Evolutionary conservation across 2,113 vertebrate genomes (phyloP), one percentile per base, ranked within the genome.

Genomic region (Propithecus coquereli): DNA sequence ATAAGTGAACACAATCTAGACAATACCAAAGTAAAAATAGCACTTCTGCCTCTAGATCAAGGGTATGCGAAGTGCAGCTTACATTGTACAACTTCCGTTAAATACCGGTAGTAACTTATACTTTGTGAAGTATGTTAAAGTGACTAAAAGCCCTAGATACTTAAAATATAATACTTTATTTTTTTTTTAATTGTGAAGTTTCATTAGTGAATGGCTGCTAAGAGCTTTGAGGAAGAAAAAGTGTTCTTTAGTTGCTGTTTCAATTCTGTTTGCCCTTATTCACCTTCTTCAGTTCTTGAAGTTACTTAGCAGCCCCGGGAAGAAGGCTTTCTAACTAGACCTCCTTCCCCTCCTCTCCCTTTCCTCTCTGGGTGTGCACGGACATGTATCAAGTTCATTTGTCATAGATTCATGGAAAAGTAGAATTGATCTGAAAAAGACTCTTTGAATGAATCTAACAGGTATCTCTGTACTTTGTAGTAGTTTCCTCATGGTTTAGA

Each of bases 191-290:
- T 43, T 37, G 14, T 88, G 37, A 89, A 79, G 4, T 74, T 88
- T 93, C 80, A 86, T 96, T 92, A 91, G 63, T 84, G 95, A 91
- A 90, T 94, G 47, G 18, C 71, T 96, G 63, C 83, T 81, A 95
- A 96, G 66, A 87, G 27, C 65, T 95, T 81, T 86, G 66, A 96
- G 61, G 66, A 86, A 65, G 66, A 74, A 61, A 91, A 90, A 63
- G 23, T 73, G 43, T 37, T 94, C 27, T 82, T 91, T 83, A 71
- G 40, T 93, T 95, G 85, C 54, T 94, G 27, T 91, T 95, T 94
- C 12, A 47, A n/a, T 84, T 83, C 32, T 90, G 9, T 84, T 93
- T 93, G n/a, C 50, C 87, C 50, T 37, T 70, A 88, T 87, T 40
- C 54, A 86, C 11, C 6, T 87, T 93, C 68, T 85, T 74, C 91